phyloP scores from a whole-genome alignment of 2,888 invertebrate species.

The Morpho deidamia region DNA sequence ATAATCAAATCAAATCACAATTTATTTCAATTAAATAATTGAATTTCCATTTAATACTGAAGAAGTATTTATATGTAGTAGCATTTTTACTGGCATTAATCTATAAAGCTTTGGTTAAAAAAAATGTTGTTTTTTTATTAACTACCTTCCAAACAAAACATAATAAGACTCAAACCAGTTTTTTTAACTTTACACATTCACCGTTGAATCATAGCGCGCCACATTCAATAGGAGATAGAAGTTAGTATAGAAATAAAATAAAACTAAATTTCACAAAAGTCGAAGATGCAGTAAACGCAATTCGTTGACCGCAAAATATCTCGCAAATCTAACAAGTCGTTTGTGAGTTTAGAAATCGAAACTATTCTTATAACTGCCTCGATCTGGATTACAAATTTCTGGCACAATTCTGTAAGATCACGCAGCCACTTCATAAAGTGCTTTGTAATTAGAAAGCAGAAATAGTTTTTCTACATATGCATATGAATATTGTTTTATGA shows the following conservation, averaged over 20 bases:
- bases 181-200: no score
- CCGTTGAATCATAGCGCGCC: no score
- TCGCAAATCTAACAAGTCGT: conserved; percentile 3
- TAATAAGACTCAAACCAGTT: no score
- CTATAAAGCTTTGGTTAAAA: no score
- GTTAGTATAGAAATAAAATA: not conserved
- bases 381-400: conserved; percentile 14
- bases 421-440: conserved; percentile 8
- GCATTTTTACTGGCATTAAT: no score
- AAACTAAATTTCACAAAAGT: conserved; percentile 1
- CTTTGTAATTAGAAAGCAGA: conserved; percentile 15
- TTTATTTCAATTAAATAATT: no score
- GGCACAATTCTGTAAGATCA: conserved; percentile 14
- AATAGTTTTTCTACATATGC: conserved; percentile 6
- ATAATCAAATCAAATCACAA: no score
- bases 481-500: conserved; percentile 6
- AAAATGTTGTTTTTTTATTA: no score
- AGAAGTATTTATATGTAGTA: no score
- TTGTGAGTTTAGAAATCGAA: conserved; percentile 14
- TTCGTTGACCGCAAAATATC: conserved; percentile 1
- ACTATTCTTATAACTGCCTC: conserved; percentile 9
- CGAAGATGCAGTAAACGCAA: not conserved
- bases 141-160: no score
- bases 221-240: no score
- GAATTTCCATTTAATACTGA: no score